Percentiles rank a stretch among this genome's conserved stretches.
These are phyloP conservation scores for Anguilla anguilla DNA, from an alignment of 2,797 vertebrate genomes.

Conservation along the genomic window DNA sequence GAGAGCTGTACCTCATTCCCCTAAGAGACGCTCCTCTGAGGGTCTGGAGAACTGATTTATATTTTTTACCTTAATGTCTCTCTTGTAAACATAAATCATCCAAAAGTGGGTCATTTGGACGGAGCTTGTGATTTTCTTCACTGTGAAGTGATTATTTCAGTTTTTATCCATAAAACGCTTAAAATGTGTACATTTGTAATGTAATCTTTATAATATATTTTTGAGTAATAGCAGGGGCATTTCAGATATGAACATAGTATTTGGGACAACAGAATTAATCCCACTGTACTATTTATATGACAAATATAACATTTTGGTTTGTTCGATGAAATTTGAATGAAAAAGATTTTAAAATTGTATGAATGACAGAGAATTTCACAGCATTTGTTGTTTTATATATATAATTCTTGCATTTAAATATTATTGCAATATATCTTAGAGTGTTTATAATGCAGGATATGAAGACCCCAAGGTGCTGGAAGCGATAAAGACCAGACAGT, in stretches of 20 bases:
- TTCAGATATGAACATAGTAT: conserved; percentile 14
- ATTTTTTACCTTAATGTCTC: conserved; percentile 52
- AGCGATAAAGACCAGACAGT: conserved; percentile 76
- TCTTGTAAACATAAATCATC: conserved; percentile 56
- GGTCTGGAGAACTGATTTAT: conserved; percentile 52
- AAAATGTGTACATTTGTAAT: conserved; percentile 36
- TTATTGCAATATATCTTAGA: conserved; percentile 27
- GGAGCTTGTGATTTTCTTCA: conserved; percentile 43
- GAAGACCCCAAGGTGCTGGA: conserved; percentile 67
- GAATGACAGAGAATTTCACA: conserved; percentile 22
- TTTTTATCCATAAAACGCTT: neutral
- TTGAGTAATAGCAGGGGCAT: neutral
- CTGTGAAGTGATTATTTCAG: conserved; percentile 50
- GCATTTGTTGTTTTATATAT: neutral
- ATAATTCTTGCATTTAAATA: conserved; percentile 7
- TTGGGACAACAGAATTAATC: conserved; percentile 10
- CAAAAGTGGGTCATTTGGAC: conserved; percentile 53
- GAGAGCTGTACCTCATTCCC: conserved; percentile 47
- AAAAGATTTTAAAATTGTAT: neutral
- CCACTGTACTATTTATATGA: conserved; percentile 4
- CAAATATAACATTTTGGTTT: neutral
- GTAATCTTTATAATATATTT: neutral
- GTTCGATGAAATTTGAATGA: neutral
- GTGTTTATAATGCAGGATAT: neutral
- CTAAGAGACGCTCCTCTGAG: neutral